Conservation (phyloP, 2,797 vertebrate species). For the Tamandua tetradactyla region DNA sequence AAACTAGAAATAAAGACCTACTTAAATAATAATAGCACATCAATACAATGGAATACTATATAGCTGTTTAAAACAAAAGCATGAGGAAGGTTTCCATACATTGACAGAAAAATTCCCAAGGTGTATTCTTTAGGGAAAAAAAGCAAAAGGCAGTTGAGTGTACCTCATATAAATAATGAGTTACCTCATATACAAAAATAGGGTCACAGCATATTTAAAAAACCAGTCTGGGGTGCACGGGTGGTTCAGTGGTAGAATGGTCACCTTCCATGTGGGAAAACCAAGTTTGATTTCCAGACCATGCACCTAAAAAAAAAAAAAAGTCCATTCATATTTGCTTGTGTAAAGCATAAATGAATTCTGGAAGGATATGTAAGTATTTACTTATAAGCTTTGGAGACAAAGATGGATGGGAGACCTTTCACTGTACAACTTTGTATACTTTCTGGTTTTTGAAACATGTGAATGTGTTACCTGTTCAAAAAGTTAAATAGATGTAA, state of each 20-base stretch:
- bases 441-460: not conserved
- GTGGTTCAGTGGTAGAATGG: too few species aligned
- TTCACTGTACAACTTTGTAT: not conserved
- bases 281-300: too few species aligned
- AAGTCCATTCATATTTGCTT: not conserved
- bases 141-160: not conserved
- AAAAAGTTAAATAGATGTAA: not conserved
- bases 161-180: not conserved
- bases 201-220: not conserved
- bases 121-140: not conserved
- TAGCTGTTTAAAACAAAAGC: not conserved
- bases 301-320: too few species aligned
- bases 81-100: not conserved
- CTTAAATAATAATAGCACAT: not conserved
- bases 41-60: not conserved
- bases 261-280: too few species aligned
- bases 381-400: not conserved
- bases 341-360: not conserved
- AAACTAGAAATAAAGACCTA: not conserved
- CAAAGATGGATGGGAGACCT: not conserved
- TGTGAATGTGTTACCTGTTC: not conserved
- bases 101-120: not conserved
- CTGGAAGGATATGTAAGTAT: not conserved
- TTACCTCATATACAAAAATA: not conserved
- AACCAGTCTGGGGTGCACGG: too few species aligned